A percentile compares a stretch with the other conserved stretches of the same genome.
These are phyloP conservation scores for Cataglyphis rosenhaueri DNA, from an alignment of 2,888 invertebrate species.

Conservation along the genomic window DNA sequence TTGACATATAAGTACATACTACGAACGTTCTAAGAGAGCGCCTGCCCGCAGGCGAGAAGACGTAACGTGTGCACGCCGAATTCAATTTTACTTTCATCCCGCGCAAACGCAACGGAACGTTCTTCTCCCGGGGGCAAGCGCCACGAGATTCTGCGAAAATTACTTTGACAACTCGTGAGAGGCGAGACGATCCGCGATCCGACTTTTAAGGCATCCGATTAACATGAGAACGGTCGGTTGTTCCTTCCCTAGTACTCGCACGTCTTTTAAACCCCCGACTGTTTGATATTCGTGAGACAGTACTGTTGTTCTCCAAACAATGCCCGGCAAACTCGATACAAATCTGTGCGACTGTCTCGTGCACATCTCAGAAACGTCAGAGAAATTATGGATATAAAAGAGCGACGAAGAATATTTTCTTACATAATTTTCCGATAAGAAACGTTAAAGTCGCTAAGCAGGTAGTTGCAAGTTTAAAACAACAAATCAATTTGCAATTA, in stretches of 20 bases:
- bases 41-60: slow-evolving; percentile 71
- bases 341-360: neutral
- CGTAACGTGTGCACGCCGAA: slow-evolving; percentile 73
- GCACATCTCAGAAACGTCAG: neutral
- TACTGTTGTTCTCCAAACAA: neutral
- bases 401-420: neutral
- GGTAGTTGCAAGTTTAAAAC: neutral
- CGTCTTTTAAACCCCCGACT: slow-evolving; percentile 7
- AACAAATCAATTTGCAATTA: neutral
- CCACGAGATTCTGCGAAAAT: slow-evolving; percentile 17
- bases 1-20: slow-evolving; percentile 78
- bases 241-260: too few relatives aligned
- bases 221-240: slow-evolving; percentile 4
- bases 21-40: slow-evolving; percentile 73
- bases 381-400: neutral
- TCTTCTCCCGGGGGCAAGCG: neutral
- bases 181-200: slow-evolving; percentile 21
- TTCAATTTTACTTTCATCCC: slow-evolving; percentile 79
- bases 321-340: neutral
- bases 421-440: neutral
- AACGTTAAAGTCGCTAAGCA: neutral
- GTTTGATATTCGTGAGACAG: neutral
- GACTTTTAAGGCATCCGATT: slow-evolving; percentile 39
- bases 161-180: slow-evolving; percentile 44
- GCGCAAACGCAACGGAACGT: slow-evolving; percentile 13